Percentiles rank a stretch among this genome's conserved stretches.
Evolutionary conservation across 1,140 invertebrate species (phyloP).

Genomic region (Trachymyrmex cornetzi): DNA sequence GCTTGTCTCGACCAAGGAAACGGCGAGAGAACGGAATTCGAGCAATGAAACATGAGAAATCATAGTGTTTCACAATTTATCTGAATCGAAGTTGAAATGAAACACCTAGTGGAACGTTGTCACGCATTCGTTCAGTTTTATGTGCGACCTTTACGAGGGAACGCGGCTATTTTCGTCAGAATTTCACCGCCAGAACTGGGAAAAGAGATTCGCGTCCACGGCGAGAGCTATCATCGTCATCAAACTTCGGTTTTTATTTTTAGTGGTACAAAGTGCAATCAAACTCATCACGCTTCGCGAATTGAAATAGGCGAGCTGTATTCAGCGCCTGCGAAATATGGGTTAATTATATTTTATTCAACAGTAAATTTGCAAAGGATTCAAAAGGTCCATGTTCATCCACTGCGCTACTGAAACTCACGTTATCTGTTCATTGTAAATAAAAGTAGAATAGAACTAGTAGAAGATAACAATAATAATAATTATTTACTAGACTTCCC

Average conservation of each 20-base stretch:
- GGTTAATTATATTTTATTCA: constrained; percentile 15
- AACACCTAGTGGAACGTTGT: constrained; percentile 18
- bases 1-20: constrained; percentile 15
- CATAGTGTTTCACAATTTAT: constrained; percentile 48
- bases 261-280: neutral
- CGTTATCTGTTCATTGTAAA: neutral
- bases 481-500: neutral
- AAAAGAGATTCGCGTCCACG: neutral
- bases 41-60: constrained; percentile 55
- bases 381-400: neutral
- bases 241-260: constrained; percentile 1
- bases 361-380: neutral
- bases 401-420: neutral
- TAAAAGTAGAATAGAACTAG: neutral
- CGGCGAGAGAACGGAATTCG: neutral
- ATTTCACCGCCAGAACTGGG: neutral
- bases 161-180: neutral
- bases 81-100: constrained; percentile 38
- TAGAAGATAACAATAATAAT: neutral
- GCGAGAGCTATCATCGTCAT: neutral
- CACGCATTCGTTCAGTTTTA: constrained; percentile 39
- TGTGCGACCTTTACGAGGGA: constrained; percentile 20
- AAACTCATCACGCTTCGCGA: neutral
- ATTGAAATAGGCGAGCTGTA: neutral
- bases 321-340: constrained; percentile 2